Evolutionary conservation across 2,797 vertebrate genomes (phyloP).

Genomic region (Paedocypris micromegethes): DNA sequence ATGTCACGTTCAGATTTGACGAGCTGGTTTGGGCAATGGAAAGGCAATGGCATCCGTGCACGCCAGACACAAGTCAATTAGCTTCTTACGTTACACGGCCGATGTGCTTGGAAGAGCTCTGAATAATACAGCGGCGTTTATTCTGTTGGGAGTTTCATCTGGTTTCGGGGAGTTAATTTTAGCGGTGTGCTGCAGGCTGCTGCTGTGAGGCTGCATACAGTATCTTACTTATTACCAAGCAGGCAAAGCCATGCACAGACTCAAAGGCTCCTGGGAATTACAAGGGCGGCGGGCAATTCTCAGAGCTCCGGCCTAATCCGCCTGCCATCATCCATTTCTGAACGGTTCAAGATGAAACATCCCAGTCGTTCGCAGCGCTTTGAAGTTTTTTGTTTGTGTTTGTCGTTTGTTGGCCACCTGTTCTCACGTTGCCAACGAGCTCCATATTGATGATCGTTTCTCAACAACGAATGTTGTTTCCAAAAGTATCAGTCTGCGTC

Average conservation of each 20-base stretch:
- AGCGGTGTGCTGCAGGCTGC: conserved; percentile 57
- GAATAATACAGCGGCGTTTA: conserved; percentile 77
- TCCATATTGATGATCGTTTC: conserved; percentile 44
- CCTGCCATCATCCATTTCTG: conserved; percentile 67
- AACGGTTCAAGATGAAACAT: conserved; percentile 47
- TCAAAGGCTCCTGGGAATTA: conserved; percentile 72
- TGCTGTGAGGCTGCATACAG: conserved; percentile 70
- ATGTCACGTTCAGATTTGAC: conserved; percentile 7
- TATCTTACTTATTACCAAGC: conserved; percentile 63
- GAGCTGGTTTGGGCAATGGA: conserved; percentile 26
- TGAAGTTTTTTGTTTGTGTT: conserved; percentile 26
- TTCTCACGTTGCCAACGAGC: conserved; percentile 29
- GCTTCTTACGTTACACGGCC: conserved; percentile 65
- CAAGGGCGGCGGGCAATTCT: conserved; percentile 66
- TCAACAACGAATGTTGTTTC: conserved; percentile 48
- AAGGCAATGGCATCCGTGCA: conserved; percentile 68
- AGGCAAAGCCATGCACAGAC: conserved; percentile 59
- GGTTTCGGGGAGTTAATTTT: conserved; percentile 73
- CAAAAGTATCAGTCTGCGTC: conserved; percentile 40
- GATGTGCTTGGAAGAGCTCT: conserved; percentile 71
- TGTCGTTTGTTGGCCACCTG: conserved; percentile 36
- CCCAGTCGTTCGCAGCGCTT: conserved; percentile 17
- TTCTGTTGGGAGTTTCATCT: conserved; percentile 72
- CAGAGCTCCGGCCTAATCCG: conserved; percentile 67
- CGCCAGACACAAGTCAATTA: conserved; percentile 70